These are phyloP conservation scores for Girardinichthys multiradiatus DNA, from an alignment of 2,113 vertebrate species.

Conservation along the genomic window DNA sequence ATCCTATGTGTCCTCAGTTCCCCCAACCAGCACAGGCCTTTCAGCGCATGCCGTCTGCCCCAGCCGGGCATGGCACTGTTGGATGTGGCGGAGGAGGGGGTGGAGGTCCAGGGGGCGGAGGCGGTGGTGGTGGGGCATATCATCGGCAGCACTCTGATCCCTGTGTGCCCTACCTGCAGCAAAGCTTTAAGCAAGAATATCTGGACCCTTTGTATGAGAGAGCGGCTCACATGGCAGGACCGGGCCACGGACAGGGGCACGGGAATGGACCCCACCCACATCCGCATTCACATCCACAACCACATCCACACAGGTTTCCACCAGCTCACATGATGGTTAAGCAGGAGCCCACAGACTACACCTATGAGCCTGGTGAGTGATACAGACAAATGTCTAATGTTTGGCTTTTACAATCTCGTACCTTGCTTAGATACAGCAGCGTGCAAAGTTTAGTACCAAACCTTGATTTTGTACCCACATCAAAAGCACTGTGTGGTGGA, in stretches of 20 bases:
- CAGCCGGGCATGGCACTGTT: conserved; percentile 59
- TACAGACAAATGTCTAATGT: neutral
- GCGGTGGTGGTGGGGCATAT: conserved; percentile 61
- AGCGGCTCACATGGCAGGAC: conserved; percentile 72
- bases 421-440: neutral
- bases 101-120: neutral
- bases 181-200: conserved; percentile 94
- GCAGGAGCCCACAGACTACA: conserved; percentile 92
- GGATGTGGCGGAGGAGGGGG: conserved; percentile 34
- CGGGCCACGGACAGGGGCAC: conserved; percentile 51
- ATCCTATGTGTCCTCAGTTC: conserved; percentile 86
- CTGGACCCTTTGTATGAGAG: conserved; percentile 86
- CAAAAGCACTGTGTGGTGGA: no score
- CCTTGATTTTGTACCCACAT: no score
- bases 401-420: neutral
- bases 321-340: conserved; percentile 89
- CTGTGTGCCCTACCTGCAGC: conserved; percentile 86
- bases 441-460: no score
- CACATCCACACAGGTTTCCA: conserved; percentile 80
- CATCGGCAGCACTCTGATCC: conserved; percentile 87
- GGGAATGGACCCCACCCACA: conserved; percentile 38
- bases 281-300: conserved; percentile 56
- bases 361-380: conserved; percentile 89
- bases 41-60: conserved; percentile 81
- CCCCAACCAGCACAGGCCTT: conserved; percentile 80